Percentiles rank a stretch among this genome's conserved stretches.
phyloP scores from a whole-genome alignment of 2,113 vertebrate species.

The Azemiops feae region DNA sequence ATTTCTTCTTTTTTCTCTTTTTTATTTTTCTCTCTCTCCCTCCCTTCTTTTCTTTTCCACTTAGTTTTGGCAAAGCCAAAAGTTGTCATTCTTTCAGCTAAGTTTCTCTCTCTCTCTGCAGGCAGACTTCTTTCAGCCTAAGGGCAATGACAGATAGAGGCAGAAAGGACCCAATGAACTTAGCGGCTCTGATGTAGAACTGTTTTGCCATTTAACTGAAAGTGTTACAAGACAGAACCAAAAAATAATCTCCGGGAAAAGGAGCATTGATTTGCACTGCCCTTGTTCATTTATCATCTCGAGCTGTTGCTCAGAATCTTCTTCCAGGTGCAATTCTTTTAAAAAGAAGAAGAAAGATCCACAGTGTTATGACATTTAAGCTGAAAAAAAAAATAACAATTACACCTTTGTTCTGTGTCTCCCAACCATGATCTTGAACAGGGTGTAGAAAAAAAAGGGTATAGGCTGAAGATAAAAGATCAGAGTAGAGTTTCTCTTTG shows the following conservation, averaged over 20 bases:
- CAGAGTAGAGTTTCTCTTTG: constrained; percentile 41
- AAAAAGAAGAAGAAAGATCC: background rate
- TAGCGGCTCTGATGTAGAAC: background rate
- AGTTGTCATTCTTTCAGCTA: background rate
- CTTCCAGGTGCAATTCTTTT: background rate
- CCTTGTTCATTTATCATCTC: background rate
- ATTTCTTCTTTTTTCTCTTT: background rate
- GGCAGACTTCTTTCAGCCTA: background rate
- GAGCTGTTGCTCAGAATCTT: background rate
- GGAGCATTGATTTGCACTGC: background rate
- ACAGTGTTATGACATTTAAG: background rate
- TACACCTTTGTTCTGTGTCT: constrained; percentile 12
- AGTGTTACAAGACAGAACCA: constrained; percentile 12
- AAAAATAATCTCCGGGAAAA: background rate
- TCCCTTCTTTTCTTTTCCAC: background rate
- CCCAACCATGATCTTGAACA: background rate
- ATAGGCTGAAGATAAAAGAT: constrained; percentile 28
- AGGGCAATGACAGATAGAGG: background rate
- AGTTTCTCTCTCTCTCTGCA: background rate
- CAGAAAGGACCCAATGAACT: background rate
- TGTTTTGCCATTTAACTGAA: constrained; percentile 2
- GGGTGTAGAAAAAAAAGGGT: constrained; percentile 28
- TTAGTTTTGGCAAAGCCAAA: background rate
- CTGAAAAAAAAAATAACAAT: background rate
- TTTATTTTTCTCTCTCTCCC: background rate